Percentiles rank a stretch among this genome's conserved stretches.
Conservation (phyloP, 1,140 invertebrate genomes). For the Magallana ariakensis region DNA sequence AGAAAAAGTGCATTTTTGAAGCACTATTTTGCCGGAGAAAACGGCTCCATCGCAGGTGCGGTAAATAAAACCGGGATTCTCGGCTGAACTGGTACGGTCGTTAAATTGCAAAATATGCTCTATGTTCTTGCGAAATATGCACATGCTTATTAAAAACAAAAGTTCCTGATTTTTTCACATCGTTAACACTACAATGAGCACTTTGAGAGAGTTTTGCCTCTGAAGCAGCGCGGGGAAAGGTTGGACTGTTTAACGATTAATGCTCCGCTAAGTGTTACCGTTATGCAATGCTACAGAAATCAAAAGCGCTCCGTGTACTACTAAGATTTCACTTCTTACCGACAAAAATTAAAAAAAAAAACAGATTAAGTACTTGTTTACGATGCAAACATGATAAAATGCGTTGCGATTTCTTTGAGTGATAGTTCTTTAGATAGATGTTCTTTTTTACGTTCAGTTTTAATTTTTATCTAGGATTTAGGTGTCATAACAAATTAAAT, state of each 20-base stretch:
- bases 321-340: neutral
- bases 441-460: too few species aligned
- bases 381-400: neutral
- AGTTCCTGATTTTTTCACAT: neutral
- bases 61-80: neutral
- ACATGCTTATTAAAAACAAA: conserved; percentile 35
- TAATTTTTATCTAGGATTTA: conserved; percentile 22
- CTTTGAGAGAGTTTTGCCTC: neutral
- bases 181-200: conserved; percentile 19
- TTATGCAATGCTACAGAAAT: conserved; percentile 17
- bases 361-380: neutral
- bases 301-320: neutral
- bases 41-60: neutral
- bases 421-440: too few species aligned
- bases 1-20: conserved; percentile 7
- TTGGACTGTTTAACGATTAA: conserved; percentile 18
- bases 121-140: conserved; percentile 25
- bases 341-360: neutral
- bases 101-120: neutral
- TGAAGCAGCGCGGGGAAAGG: neutral
- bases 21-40: neutral
- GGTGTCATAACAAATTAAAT: conserved; percentile 19
- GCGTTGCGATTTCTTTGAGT: too few species aligned
- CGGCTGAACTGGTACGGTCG: neutral
- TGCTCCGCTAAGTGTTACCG: neutral